Base-by-base conservation (phyloP, 2,888 invertebrate genomes). In the Ashinkailepas kermadecensis region DNA sequence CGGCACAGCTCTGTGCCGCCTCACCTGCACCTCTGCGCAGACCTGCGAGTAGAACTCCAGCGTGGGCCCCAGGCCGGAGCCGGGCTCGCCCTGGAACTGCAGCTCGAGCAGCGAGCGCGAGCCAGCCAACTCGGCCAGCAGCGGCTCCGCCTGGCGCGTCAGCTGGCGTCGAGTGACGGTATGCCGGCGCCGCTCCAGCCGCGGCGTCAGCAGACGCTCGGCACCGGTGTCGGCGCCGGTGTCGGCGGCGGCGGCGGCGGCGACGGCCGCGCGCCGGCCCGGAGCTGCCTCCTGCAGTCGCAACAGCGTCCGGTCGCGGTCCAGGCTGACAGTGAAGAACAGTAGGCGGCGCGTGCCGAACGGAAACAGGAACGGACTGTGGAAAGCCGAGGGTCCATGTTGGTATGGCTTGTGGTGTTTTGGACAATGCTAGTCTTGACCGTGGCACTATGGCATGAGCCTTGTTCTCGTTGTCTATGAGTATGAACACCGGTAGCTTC, bases 1-100 rank as follows among this genome's bases (percentile, higher is more conserved):
- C 39, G 39, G 4, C 39, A 39, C 39, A 39, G 39, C 39, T 39
- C 39, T 39, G 39, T 4, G 39, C 39, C 39, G 39, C 2, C 39
- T 39, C 74, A 74, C 93, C 88, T 99, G 98, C 84, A 99, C 88
- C 88, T 99, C 99, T 85, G 92, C 91, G 39, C 96, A 96, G 56
- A 99, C 97, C 81, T 98, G 91, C 83, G 99, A 96, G 89, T 99
- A 99, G 89, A 99, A 99, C 89, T 99, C 99, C 83, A 99, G 90
- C 21, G 99, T 99, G 74, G 99, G 99, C 21, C 99, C 99, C 83
- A 99, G 91, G n/a, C 99, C 99, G 81, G 98, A 98, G 85, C 99
- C 99, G 84, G 97, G 97, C 87, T 90, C 90, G 85, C 89, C 89
- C 84, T 91, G 90, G 86, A 92, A 92, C 87, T 92, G 92, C 86